Percentiles rank a stretch among this genome's conserved stretches.
Evolutionary conservation across 1,140 invertebrate species (phyloP).

Genomic region (Leptestheria dahalacensis): DNA sequence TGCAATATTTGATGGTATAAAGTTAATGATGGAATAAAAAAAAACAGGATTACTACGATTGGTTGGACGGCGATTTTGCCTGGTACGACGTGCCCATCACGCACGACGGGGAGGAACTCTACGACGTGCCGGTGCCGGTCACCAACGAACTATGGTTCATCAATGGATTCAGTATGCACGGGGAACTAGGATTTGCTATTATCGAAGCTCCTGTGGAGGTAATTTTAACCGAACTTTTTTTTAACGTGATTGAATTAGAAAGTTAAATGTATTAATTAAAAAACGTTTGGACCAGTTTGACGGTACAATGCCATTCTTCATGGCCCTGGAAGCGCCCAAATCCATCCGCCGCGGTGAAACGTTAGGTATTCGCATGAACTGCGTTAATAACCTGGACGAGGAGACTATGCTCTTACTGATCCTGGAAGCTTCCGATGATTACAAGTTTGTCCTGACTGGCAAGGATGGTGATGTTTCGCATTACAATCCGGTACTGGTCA

Average conservation of each 20-base stretch:
- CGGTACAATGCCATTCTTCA: slow-evolving; percentile 38
- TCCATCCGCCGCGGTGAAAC: slow-evolving; percentile 39
- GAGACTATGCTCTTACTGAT: slow-evolving; percentile 27
- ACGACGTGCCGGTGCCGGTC: slow-evolving; percentile 26
- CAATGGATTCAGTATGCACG: slow-evolving; percentile 32
- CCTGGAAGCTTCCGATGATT: slow-evolving; percentile 30
- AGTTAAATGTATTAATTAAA: too few species aligned
- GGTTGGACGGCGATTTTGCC: slow-evolving; percentile 29
- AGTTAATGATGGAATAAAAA: too few species aligned
- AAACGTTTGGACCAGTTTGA: slow-evolving; percentile 32
- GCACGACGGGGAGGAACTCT: slow-evolving; percentile 30
- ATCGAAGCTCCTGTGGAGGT: slow-evolving; percentile 27
- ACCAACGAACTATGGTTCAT: slow-evolving; percentile 31
- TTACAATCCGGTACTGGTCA: slow-evolving; percentile 29
- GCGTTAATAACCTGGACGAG: slow-evolving; percentile 36
- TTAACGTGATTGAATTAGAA: too few species aligned
- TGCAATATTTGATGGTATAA: too few species aligned
- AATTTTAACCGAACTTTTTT: slow-evolving; percentile 16
- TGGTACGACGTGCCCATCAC: slow-evolving; percentile 32
- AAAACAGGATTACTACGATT: slow-evolving; percentile 14
- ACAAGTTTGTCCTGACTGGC: slow-evolving; percentile 40
- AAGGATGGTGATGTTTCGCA: slow-evolving; percentile 36
- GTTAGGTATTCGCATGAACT: slow-evolving; percentile 35
- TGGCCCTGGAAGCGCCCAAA: slow-evolving; percentile 35
- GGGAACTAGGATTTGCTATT: slow-evolving; percentile 30